Evolutionary conservation across 1,140 invertebrate genomes (phyloP), one percentile per base, ranked within the genome.

Genomic region (Zaprionus nigranus): DNA sequence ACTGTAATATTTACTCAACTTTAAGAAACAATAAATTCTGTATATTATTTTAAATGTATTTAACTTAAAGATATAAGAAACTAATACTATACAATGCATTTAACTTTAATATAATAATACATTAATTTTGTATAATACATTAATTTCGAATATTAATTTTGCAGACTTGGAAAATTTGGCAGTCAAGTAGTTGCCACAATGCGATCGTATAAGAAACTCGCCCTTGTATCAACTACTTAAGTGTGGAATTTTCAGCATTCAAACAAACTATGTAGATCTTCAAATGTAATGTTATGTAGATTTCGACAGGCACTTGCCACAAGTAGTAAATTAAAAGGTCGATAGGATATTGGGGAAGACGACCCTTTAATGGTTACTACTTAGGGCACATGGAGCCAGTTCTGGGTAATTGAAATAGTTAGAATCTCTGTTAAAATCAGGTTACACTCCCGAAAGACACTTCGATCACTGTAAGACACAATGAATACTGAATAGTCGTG

Each of bases 151-250:
- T n/a, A 15, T 38, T 15, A 5, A 38, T 7, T 38, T 38, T 3
- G 11, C n/a, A 17, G 40, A 3, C 40, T 3, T 1, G 34, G 53
- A 82, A 78, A 87, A 82, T 70, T 53, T 49, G 22, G 24, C 71
- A 87, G 22, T 74, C 65, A 87, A 79, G 84, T 76, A 87, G 85
- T 34, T 24, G 30, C 78, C 68, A 87, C 84, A 88, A 81, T 75
- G 84, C 84, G 84, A 87, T 26, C 5, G 12, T 34, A 7, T 5
- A 22, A 1, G 0, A 0, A 28, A 63, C 56, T 87, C 84, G 84
- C 84, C 78, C 20, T 83, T 87, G 84, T 87, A 88, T 88, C 40
- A 79, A 88, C 84, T 87, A 87, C 84, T 87, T 87, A 87, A 83
- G 28, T 40, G 64, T 46, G 49, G 17, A 58, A 81, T 76, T 83